Base-by-base conservation (phyloP, 2,797 vertebrate genomes). In the Mus caroli region DNA sequence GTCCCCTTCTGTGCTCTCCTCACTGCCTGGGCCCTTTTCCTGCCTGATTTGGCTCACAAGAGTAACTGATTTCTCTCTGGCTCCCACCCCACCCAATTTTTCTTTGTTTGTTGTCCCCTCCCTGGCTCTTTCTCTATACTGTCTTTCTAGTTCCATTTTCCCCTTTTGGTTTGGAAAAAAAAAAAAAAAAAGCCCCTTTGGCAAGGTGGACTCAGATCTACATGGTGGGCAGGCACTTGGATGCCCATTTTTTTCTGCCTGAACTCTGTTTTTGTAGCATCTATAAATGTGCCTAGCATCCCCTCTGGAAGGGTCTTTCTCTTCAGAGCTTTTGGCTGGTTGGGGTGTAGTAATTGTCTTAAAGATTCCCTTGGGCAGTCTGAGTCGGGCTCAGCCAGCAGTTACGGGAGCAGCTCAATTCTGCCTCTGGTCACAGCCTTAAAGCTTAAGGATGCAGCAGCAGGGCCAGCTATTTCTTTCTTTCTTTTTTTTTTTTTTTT, bases 221-320 rank as follows among this genome's bases (percentile, higher is more conserved):
- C 3, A 34, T 28, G 34, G 9, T 10, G 46, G 20, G 4, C 43
- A 85, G 73, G 64, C 73, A 31, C 58, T 71, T 40, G 79, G 24
- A 15, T 88, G 67, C 56, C 67, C 69, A 0, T 20, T 84, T 54
- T 1, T 10, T 88, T 89, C 67, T 71, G 3, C 14, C 4, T n/a
- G 52, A 12, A 64, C 82, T 93, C 78, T 92, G 28, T 86, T 92
- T 92, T 84, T 52, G 40, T 77, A 37, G 80, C 69, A 75, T 28
- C 54, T 4, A 69, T 50, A 86, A 91, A 15, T 40, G 28, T 62
- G 19, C 37, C 37, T 79, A 34, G 19, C 1, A 0, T 93, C 46
- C 40, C 83, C 17, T 85, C 91, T 31, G 40, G 28, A 86, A 89
- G 91, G 50, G 91, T 6, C 24, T 10, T 88, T 34, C 77, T 88